phyloP scores from a whole-genome alignment of 2,797 vertebrate genomes.

The Cyprinella venusta region DNA sequence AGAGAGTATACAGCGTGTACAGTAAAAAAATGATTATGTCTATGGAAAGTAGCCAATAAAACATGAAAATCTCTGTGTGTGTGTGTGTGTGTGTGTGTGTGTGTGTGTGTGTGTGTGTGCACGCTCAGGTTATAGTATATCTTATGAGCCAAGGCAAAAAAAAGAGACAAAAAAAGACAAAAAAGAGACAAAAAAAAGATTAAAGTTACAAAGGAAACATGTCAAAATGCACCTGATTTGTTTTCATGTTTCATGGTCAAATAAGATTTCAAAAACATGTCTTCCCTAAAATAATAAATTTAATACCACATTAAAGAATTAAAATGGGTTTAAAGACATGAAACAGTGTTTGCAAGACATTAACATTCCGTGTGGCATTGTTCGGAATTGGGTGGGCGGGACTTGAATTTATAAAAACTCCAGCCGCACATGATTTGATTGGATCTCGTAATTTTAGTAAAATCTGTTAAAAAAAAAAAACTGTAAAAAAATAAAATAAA shows the following conservation, averaged over 20 bases:
- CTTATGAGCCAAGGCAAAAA: slow-evolving; percentile 72
- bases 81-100: slow-evolving; percentile 19
- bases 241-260: too few relatives aligned
- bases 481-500: too few relatives aligned
- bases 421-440: neutral
- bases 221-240: neutral
- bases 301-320: neutral
- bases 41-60: too few relatives aligned
- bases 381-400: neutral
- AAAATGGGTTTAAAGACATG: neutral
- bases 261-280: too few relatives aligned
- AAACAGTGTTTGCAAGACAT: neutral
- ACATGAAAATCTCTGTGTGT: slow-evolving; percentile 10
- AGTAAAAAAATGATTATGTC: too few relatives aligned
- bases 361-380: neutral
- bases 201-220: slow-evolving; percentile 29
- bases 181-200: slow-evolving; percentile 38
- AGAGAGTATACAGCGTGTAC: too few relatives aligned
- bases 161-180: slow-evolving; percentile 49
- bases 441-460: neutral
- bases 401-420: neutral
- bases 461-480: too few relatives aligned
- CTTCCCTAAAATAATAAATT: too few relatives aligned
- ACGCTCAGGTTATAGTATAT: slow-evolving; percentile 72
- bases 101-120: slow-evolving; percentile 45